A percentile compares a stretch with the other conserved stretches of the same genome.
These are phyloP conservation scores for Trichonephila inaurata DNA, from an alignment of 1,140 invertebrate genomes.

Conservation along the genomic window DNA sequence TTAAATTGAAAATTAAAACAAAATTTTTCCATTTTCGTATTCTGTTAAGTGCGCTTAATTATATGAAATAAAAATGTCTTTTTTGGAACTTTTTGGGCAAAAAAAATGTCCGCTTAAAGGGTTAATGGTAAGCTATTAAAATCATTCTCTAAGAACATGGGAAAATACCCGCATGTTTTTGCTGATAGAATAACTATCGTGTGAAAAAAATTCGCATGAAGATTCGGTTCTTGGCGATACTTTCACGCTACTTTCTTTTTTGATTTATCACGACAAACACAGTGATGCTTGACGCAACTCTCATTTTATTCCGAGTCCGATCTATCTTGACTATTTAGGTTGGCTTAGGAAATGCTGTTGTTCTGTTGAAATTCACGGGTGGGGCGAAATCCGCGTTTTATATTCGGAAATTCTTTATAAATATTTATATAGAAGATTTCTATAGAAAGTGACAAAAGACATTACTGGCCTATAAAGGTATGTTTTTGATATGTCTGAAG, in stretches of 20 bases:
- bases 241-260: background rate
- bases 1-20: too few relatives aligned
- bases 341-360: background rate
- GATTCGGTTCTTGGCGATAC: background rate
- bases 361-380: background rate
- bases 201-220: background rate
- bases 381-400: background rate
- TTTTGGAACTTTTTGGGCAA: too few relatives aligned
- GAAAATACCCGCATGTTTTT: background rate
- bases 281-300: slow-evolving; percentile 30
- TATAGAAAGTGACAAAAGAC: slow-evolving; percentile 31
- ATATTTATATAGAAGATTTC: background rate
- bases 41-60: too few relatives aligned
- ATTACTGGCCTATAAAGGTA: slow-evolving; percentile 29
- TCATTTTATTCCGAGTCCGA: background rate
- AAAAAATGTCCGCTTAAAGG: too few relatives aligned
- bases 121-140: too few relatives aligned
- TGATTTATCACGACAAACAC: slow-evolving; percentile 66
- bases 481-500: background rate
- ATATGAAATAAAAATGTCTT: too few relatives aligned
- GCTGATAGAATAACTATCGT: background rate
- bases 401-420: background rate
- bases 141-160: too few relatives aligned
- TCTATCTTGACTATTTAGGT: background rate
- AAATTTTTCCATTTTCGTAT: too few relatives aligned